Evolutionary conservation across 2,113 vertebrate genomes (phyloP).

Genomic region (Psammodynastes pulverulentus): DNA sequence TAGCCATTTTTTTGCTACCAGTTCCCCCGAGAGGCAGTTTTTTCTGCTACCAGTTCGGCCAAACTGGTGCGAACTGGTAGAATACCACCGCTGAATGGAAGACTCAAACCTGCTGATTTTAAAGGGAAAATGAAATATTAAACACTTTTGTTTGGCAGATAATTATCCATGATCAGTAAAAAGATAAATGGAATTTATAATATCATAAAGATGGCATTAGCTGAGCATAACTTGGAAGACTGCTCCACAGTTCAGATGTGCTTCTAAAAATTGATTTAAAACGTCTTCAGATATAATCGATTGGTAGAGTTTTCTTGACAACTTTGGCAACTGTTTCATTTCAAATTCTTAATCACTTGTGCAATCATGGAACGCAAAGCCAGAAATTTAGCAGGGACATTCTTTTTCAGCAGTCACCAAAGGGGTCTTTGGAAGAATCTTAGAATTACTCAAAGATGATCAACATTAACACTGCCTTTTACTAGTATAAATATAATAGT

Average conservation of each 20-base stretch:
- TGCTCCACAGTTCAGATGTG: neutral
- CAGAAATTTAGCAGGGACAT: neutral
- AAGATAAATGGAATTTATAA: neutral
- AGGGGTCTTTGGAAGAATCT: neutral
- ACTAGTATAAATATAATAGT: neutral
- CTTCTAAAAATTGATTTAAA: neutral
- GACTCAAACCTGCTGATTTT: neutral
- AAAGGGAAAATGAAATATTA: neutral
- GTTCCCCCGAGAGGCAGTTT: too few relatives aligned
- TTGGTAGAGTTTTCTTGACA: neutral
- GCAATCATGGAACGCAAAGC: neutral
- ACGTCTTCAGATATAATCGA: neutral
- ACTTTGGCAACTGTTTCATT: neutral
- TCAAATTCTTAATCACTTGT: neutral
- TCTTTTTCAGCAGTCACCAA: neutral
- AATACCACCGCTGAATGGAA: too few relatives aligned
- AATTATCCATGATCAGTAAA: neutral
- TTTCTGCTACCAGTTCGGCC: too few relatives aligned
- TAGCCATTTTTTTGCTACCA: too few relatives aligned
- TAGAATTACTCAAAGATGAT: neutral
- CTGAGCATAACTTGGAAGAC: neutral
- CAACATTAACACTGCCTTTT: neutral
- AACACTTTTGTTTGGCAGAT: neutral
- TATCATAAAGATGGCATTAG: neutral
- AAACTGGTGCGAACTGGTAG: too few relatives aligned